These are phyloP conservation scores for Sitobion miscanthi DNA, from an alignment of 1,140 invertebrate genomes.

Conservation along the genomic window DNA sequence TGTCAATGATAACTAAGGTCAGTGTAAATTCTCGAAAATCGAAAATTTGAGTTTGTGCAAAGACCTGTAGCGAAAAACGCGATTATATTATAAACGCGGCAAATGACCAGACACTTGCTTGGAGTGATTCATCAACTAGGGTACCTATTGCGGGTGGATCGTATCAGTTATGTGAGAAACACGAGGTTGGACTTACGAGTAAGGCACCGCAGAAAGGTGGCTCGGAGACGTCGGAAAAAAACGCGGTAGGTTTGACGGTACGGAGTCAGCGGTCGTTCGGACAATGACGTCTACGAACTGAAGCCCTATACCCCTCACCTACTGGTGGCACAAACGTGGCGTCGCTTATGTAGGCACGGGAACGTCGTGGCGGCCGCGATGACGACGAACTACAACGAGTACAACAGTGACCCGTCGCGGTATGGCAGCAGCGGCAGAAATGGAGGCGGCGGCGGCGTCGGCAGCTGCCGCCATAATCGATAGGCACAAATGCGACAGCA, in stretches of 20 bases:
- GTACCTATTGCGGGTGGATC: background rate
- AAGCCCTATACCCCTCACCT: background rate
- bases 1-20: no score
- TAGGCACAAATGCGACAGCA: background rate
- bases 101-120: background rate
- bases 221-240: no score
- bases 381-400: background rate
- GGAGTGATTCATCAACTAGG: background rate
- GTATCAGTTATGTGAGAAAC: background rate
- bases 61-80: background rate
- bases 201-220: background rate
- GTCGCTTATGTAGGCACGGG: background rate
- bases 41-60: no score
- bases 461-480: conserved; percentile 15
- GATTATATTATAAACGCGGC: background rate
- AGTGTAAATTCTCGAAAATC: no score
- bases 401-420: background rate
- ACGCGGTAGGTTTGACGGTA: background rate
- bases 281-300: background rate
- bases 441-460: background rate
- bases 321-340: background rate
- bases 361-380: background rate
- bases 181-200: background rate
- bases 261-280: background rate
- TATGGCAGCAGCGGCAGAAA: no score